A percentile compares a stretch with the other conserved stretches of the same genome.
phyloP scores from a whole-genome alignment of 2,113 vertebrate genomes.

The Lophochroa leadbeateri region DNA sequence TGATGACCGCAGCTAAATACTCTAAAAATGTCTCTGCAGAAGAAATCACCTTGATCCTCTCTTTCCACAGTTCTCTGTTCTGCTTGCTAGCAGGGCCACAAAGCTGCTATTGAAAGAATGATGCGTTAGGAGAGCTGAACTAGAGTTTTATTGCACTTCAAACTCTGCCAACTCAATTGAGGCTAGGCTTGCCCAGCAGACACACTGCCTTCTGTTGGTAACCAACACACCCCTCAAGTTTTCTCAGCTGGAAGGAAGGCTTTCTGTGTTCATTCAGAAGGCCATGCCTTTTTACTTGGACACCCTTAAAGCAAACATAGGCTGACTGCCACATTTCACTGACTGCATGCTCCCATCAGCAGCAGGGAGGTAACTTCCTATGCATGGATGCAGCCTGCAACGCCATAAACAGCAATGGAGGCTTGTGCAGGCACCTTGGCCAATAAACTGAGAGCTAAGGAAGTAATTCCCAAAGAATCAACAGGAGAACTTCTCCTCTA shows the following conservation, averaged over 20 bases:
- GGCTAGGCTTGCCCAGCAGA: not conserved
- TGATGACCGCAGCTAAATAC: not conserved
- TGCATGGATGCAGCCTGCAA: not conserved
- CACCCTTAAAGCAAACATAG: not conserved
- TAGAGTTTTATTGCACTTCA: not conserved
- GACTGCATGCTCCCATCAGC: not conserved
- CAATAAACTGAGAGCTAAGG: not conserved
- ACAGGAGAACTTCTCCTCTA: not conserved
- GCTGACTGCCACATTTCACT: not conserved
- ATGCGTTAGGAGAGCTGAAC: not conserved
- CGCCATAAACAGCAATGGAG: not conserved
- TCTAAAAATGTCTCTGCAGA: not conserved
- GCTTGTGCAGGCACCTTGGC: not conserved
- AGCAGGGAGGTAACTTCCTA: not conserved
- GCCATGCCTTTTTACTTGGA: not conserved
- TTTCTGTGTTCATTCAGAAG: not conserved
- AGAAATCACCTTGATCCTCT: not conserved
- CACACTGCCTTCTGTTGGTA: not conserved
- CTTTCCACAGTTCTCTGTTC: not conserved
- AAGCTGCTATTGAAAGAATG: not conserved
- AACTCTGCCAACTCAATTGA: not conserved
- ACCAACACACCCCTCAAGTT: not conserved
- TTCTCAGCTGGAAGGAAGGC: not conserved
- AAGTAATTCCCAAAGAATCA: not conserved
- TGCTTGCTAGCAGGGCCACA: not conserved